Base-by-base conservation (phyloP, 1,140 invertebrate species). In the Panagrolaimus sp. region DNA sequence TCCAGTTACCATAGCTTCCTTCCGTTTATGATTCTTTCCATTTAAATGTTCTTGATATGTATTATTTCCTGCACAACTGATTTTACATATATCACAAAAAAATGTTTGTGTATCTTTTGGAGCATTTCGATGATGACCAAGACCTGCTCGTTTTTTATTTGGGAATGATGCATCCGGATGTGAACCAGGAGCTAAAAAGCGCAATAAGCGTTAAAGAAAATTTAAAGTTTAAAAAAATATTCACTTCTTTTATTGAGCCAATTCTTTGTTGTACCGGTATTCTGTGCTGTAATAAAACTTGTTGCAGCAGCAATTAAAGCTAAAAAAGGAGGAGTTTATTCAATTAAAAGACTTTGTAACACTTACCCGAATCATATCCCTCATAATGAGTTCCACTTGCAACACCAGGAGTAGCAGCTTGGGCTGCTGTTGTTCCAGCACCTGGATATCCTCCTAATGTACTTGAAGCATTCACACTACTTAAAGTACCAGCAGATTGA, bases 1-100 rank as follows among this genome's bases (percentile, higher is more conserved):
- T 87, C 88, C 82, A 85, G 95, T 95, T 16, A 90, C 87, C 9
- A 91, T 90, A 13, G 91, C 91, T 83, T 96, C 95, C 83, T 96
- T 95, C 87, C 97, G 97, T 86, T 98, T 98, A 84, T 98, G 95
- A 83, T 96, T 95, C 84, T 96, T 93, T 0, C 95, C 95, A 84
- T 96, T 93, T 72, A 98, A 85, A 87, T 98, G 95, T 83, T 97
- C 95, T 66, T 92, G 88, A 84, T 96, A 98, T 0, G 94, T 89
- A 87, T 91, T 91, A 1, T 92, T 91, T 0, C 93, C 93, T 74
- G 92, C 93, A 86, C 93, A 97, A 73, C 92, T 96, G 79, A 97
- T 96, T 82, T 96, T 95, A 85, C 95, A 97, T 7, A 96, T 91
- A 84, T 96, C 92, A 83, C 92, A 95, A 84, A 94, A 95, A 84